Base-by-base conservation (phyloP, 2,797 vertebrate species). In the Sebastes itinus region DNA sequence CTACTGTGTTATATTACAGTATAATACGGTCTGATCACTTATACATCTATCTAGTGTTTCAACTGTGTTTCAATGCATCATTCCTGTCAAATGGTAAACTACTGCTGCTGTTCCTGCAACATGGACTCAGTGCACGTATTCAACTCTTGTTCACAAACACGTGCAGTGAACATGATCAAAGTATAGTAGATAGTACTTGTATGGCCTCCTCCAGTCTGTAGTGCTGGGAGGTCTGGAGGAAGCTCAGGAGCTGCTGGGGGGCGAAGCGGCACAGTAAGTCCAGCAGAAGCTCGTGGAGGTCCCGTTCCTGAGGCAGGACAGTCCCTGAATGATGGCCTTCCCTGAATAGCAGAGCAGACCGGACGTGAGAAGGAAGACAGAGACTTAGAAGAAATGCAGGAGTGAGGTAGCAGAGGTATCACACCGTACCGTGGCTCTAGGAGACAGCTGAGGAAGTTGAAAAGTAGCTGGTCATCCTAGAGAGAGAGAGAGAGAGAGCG, bases 171-270 rank as follows among this genome's bases (percentile, higher is more conserved):
- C 13, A 35, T 23, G 22, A 28, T 22, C 0, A 11, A 46, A 52
- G 12, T 55, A 18, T 5, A 56, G 20, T 5, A 67, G 9, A 8
- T 2, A n/a, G 59, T 88, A 99, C 98, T 92, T 97, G 94, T 88
- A 98, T 96, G 78, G 97, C 95, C 87, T 99, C 97, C 84, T 99
- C 97, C 71, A 99, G 92, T 30, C 97, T 96, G 94, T 98, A 99
- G 87, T 93, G 94, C 81, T 98, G 97, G 42, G 98, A 97, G 27
- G 95, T 95, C 79, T 93, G 94, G 25, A 99, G 96, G 0, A 96
- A 98, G 75, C 92, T 90, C 75, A 94, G 93, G 72, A 98, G 97
- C 42, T 97, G 88, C 28, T 92, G 78, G 11, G 97, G 97, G 62
- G 81, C 95, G 82, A 97, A 97, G 64, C 95, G 96, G 84, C 98